These are phyloP conservation scores for Ostrea denselamellosa DNA, from an alignment of 1,140 invertebrate species.

Conservation along the genomic window DNA sequence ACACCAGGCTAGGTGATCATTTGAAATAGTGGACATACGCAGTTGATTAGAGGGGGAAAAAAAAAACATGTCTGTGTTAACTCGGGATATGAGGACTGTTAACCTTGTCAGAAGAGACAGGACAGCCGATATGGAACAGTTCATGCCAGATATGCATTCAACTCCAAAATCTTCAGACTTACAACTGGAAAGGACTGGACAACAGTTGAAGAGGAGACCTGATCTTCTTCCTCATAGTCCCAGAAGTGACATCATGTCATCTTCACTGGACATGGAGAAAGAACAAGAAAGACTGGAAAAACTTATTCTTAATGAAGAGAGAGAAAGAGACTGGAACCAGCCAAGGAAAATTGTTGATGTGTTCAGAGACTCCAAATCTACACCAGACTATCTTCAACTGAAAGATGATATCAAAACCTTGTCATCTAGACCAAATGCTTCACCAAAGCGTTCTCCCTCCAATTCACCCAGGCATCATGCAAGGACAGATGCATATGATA, in stretches of 20 bases:
- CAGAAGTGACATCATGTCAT: background rate
- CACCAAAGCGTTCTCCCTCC: conserved; percentile 22
- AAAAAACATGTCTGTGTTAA: background rate
- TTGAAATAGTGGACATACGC: background rate
- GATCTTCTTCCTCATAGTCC: conserved; percentile 44
- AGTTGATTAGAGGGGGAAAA: no score
- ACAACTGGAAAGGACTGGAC: conserved; percentile 1
- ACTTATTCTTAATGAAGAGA: background rate
- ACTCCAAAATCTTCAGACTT: conserved; percentile 52
- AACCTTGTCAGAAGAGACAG: conserved; percentile 1
- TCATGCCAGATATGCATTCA: conserved; percentile 48
- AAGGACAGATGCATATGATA: background rate
- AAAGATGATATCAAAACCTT: conserved; percentile 49
- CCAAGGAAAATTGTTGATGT: conserved; percentile 42
- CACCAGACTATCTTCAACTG: conserved; percentile 45
- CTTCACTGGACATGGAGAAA: conserved; percentile 33
- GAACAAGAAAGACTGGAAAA: background rate
- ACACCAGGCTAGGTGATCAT: background rate
- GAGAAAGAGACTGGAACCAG: background rate
- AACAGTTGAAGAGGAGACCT: background rate
- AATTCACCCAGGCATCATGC: background rate
- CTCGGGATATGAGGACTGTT: background rate
- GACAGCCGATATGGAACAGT: background rate
- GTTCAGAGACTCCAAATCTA: conserved; percentile 25
- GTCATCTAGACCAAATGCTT: conserved; percentile 50